Evolutionary conservation across 2,888 invertebrate species (phyloP), one percentile per base, ranked within the genome.

Genomic region (Pinctada fucata): DNA sequence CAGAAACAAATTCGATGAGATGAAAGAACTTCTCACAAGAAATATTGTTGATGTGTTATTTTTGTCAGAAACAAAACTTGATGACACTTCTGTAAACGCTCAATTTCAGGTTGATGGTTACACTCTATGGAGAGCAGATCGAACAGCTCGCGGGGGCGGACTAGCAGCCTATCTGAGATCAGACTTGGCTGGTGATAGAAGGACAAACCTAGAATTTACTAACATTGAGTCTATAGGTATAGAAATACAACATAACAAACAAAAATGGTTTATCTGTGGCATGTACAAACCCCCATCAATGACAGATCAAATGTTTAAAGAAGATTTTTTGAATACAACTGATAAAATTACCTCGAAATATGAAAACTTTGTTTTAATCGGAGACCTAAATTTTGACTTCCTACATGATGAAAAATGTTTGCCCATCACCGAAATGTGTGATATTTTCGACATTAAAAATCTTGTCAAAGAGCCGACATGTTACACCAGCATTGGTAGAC

Each of bases 101-200:
- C n/a, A 48, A 5, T 51, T 51, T 51, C 6, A 16, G 31, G 70
- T 70, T 3, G 70, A 70, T 10, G 52, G 31, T 31, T 58, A 52
- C 8, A 10, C 70, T 16, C 4, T 70, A 6, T 51, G 49, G 3
- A 10, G 70, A n/a, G 51, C 70, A 10, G 75, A 78, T 70, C 45
- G 77, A 58, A 78, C 71, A 51, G 51, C 31, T 10, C 51, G 75
- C 51, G 80, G 80, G 4, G 77, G 80, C n/a, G 80, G 77, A 10
- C 50, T 80, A 16, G 63, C 68, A 1, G 70, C 80, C 2, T 80
- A 71, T 31, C 52, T 75, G 4, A 45, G 80, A 6, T 52, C 63
- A 51, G 77, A 77, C 31, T 64, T 80, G 2, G 76, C 77, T 10
- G 52, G 67, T 16, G 10, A 73, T 8, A 77, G 80, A 48, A 48